Evolutionary conservation across 2,113 vertebrate species (phyloP).

Genomic region (Dermatemys mawii): DNA sequence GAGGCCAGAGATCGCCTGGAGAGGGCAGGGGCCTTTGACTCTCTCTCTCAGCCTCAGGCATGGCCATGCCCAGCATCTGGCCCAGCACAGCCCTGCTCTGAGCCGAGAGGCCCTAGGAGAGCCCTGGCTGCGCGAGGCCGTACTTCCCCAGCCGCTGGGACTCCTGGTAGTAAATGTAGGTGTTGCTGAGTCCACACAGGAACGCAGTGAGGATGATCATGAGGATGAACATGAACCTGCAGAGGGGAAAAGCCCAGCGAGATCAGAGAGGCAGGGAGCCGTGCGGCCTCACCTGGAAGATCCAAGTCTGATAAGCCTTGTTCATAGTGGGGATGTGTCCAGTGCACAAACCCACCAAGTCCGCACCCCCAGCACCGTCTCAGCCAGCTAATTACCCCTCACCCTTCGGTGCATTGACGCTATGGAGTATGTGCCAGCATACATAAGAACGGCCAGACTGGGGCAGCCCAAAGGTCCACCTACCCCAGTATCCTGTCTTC

Average conservation of each 20-base stretch:
- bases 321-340: neutral
- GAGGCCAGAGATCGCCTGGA: neutral
- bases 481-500: no score
- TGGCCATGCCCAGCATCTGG: no score
- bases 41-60: neutral
- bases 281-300: neutral
- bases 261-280: neutral
- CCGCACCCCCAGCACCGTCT: neutral
- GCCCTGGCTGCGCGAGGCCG: neutral
- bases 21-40: no score
- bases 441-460: no score
- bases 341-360: neutral
- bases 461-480: no score
- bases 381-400: neutral
- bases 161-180: slow-evolving; percentile 88
- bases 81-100: neutral
- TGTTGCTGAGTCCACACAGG: slow-evolving; percentile 91
- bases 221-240: slow-evolving; percentile 92
- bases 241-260: neutral
- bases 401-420: neutral
- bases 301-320: neutral
- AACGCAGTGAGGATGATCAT: slow-evolving; percentile 94
- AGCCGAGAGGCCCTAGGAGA: neutral
- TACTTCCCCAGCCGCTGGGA: slow-evolving; percentile 87
- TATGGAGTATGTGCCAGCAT: no score